phyloP scores from a whole-genome alignment of 2,797 vertebrate genomes.

The Paedocypris micromegethes region DNA sequence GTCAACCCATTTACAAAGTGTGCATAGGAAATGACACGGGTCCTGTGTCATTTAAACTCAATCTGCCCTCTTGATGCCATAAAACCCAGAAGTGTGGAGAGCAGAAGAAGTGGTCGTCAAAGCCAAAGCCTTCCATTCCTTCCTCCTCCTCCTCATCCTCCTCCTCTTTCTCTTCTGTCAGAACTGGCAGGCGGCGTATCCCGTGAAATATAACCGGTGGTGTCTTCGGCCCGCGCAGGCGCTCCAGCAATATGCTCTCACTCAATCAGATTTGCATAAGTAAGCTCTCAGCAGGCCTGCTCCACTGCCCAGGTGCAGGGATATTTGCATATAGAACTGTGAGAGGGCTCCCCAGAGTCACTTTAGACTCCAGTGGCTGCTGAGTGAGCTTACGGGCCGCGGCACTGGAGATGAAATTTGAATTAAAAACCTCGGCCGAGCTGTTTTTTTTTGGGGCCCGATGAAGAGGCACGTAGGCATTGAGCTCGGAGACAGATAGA shows the following conservation, averaged over 20 bases:
- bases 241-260: constrained; percentile 94
- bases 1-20: constrained; percentile 67
- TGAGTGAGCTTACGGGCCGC: constrained; percentile 91
- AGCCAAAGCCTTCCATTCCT: constrained; percentile 45
- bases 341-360: constrained; percentile 97
- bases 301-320: constrained; percentile 97
- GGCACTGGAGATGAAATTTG: constrained; percentile 94
- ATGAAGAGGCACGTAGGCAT: constrained; percentile 28
- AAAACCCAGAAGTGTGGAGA: constrained; percentile 47
- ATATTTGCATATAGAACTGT: constrained; percentile 99
- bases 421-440: constrained; percentile 89
- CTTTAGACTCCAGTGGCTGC: constrained; percentile 98
- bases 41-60: constrained; percentile 52
- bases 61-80: constrained; percentile 46
- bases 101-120: constrained; percentile 56
- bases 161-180: constrained; percentile 59
- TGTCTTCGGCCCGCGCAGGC: constrained; percentile 73
- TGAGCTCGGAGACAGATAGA: constrained; percentile 46
- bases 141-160: constrained; percentile 1
- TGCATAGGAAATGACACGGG: constrained; percentile 60
- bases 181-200: constrained; percentile 71
- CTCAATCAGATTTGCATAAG: constrained; percentile 99
- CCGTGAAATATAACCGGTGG: constrained; percentile 89
- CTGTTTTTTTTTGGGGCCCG: constrained; percentile 52
- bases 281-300: constrained; percentile 97